These are phyloP conservation scores for Setipinna tenuifilis DNA, from an alignment of 2,797 vertebrate species.

Conservation along the genomic window DNA sequence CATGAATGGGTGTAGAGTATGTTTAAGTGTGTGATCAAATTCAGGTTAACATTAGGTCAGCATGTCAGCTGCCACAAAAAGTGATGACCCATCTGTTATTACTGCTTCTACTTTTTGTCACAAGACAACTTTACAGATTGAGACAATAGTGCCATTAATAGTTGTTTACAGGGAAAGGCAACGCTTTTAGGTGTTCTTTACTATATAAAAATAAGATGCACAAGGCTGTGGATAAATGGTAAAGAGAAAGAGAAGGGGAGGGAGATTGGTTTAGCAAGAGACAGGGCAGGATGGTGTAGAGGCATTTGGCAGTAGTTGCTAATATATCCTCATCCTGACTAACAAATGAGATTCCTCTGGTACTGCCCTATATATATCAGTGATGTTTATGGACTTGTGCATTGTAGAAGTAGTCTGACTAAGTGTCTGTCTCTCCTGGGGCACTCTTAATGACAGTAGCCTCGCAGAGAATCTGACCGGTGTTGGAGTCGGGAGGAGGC, in stretches of 20 bases:
- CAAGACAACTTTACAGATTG: neutral
- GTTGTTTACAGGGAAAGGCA: neutral
- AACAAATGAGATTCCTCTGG: neutral
- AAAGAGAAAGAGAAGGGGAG: neutral
- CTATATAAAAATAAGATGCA: neutral
- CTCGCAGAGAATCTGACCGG: neutral
- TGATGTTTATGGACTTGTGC: neutral
- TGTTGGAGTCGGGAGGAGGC: slow-evolving; percentile 22
- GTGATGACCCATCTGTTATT: neutral
- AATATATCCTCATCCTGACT: neutral
- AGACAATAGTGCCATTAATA: neutral
- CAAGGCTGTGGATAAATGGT: neutral
- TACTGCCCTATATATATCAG: neutral
- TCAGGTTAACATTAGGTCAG: slow-evolving; percentile 8
- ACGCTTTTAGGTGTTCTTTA: neutral
- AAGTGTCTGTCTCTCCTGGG: neutral
- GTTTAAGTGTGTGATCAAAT: neutral
- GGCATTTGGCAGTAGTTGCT: neutral
- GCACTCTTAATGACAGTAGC: neutral
- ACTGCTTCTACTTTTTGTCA: slow-evolving; percentile 17
- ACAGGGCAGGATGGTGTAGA: neutral
- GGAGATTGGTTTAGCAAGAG: neutral
- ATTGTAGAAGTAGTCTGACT: neutral
- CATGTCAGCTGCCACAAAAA: slow-evolving; percentile 1
- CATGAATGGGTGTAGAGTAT: neutral